These are phyloP conservation scores for Aethes cnicana DNA, from an alignment of 2,888 invertebrate genomes.

Conservation along the genomic window DNA sequence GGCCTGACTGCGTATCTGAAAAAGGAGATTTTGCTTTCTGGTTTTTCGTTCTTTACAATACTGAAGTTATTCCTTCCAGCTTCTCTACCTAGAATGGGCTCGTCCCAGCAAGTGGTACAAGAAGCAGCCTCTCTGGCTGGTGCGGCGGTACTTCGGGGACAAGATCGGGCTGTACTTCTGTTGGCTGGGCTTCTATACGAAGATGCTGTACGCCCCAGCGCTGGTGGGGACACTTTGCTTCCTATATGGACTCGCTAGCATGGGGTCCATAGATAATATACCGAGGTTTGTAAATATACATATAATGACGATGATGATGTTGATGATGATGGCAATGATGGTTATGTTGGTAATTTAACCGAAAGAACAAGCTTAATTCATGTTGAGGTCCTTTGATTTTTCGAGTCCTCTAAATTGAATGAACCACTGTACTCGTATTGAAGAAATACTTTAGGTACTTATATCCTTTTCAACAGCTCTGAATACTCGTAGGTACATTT, in stretches of 20 bases:
- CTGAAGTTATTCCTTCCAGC: no score
- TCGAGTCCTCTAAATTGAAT: no score
- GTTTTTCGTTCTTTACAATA: no score
- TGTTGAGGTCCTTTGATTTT: constrained; percentile 1
- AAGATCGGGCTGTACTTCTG: constrained; percentile 96
- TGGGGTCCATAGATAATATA: constrained; percentile 91
- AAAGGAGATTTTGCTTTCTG: no score
- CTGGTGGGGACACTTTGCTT: constrained; percentile 93
- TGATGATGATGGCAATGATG: no score
- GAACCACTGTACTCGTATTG: no score
- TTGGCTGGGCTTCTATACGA: constrained; percentile 96
- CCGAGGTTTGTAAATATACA: constrained; percentile 86
- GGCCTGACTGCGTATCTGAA: no score
- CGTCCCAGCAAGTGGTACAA: constrained; percentile 94
- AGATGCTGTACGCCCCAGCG: constrained; percentile 93
- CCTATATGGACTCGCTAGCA: constrained; percentile 91
- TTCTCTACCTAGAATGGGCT: constrained; percentile 96
- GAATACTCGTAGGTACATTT: no score
- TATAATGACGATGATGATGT: no score
- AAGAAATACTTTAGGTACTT: no score
- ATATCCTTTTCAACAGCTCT: no score
- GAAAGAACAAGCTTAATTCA: constrained; percentile 24
- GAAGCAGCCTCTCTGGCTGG: constrained; percentile 94
- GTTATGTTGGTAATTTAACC: no score
- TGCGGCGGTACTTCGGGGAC: constrained; percentile 94